A percentile compares a stretch with the other conserved stretches of the same genome.
Conservation (phyloP, 1,140 invertebrate genomes). For the Harpegnathos saltator region DNA sequence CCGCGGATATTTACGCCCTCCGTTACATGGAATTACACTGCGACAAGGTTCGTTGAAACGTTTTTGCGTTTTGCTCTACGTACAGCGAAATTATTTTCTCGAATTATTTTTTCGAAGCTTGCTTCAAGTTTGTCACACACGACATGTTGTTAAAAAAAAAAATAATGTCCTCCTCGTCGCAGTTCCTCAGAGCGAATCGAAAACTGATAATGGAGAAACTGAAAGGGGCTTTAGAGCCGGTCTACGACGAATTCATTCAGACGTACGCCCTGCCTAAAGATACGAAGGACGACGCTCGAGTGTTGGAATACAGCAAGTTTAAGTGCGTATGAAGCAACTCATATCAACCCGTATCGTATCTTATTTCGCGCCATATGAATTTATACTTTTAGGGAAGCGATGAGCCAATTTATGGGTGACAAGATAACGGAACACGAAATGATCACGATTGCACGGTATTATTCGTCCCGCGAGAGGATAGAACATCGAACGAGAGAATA, state of each 20-base stretch:
- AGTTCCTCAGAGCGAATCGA: slow-evolving; percentile 91
- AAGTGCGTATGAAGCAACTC: too few relatives aligned
- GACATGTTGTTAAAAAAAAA: not conserved
- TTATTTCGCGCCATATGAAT: not conserved
- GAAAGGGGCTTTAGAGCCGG: slow-evolving; percentile 87
- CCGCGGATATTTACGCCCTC: slow-evolving; percentile 94
- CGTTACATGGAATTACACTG: slow-evolving; percentile 94
- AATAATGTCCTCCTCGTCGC: slow-evolving; percentile 65
- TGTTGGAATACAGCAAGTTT: slow-evolving; percentile 86
- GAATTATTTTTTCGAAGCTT: not conserved
- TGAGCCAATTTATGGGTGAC: slow-evolving; percentile 87
- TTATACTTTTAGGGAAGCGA: slow-evolving; percentile 84
- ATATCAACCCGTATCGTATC: too few relatives aligned
- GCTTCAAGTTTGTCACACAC: not conserved
- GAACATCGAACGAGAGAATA: slow-evolving; percentile 85
- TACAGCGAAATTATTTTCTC: not conserved
- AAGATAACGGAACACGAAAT: slow-evolving; percentile 92
- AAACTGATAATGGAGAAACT: slow-evolving; percentile 90
- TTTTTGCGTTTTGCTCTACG: not conserved
- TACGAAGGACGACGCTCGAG: slow-evolving; percentile 79
- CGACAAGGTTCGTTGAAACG: slow-evolving; percentile 87
- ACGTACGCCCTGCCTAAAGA: slow-evolving; percentile 87
- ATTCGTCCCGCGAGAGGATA: slow-evolving; percentile 82
- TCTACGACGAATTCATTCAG: slow-evolving; percentile 91
- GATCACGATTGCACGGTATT: slow-evolving; percentile 90